Evolutionary conservation across 2,113 vertebrate genomes (phyloP).

Genomic region (Neogobius melanostomus): DNA sequence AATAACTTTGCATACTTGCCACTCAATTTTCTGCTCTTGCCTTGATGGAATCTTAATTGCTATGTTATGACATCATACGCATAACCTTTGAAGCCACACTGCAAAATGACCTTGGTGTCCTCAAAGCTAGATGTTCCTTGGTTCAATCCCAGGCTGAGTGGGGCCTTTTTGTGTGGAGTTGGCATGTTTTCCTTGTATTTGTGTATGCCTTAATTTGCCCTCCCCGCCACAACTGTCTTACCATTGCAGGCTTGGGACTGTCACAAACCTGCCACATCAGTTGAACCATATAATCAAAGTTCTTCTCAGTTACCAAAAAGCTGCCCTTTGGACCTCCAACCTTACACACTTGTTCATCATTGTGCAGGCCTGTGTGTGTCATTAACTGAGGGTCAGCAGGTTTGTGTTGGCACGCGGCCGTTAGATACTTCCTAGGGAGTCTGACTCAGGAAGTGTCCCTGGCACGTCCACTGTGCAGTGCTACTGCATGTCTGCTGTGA

Average conservation of each 20-base stretch:
- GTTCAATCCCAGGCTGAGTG: too few relatives aligned
- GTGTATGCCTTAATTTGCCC: conserved; percentile 1
- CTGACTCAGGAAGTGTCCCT: conserved; percentile 67
- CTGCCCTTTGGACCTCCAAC: background rate
- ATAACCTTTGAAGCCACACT: too few relatives aligned
- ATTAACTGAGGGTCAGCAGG: conserved; percentile 63
- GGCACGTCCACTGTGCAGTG: conserved; percentile 44
- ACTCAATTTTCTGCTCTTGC: too few relatives aligned
- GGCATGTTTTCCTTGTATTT: too few relatives aligned
- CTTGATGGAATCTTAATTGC: too few relatives aligned
- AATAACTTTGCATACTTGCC: too few relatives aligned
- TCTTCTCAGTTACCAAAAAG: background rate
- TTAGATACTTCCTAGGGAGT: conserved; percentile 54
- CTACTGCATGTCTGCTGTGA: conserved; percentile 56
- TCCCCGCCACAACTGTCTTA: background rate
- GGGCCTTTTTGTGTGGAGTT: too few relatives aligned
- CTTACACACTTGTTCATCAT: conserved; percentile 14
- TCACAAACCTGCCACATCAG: background rate
- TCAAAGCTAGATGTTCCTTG: too few relatives aligned
- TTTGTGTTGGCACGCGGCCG: conserved; percentile 60
- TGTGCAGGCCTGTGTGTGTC: conserved; percentile 33
- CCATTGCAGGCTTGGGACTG: background rate
- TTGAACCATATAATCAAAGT: background rate
- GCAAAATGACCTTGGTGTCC: too few relatives aligned
- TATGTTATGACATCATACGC: too few relatives aligned